phyloP scores from a whole-genome alignment of 2,888 invertebrate species.

The Nemotelus nigrinus region DNA sequence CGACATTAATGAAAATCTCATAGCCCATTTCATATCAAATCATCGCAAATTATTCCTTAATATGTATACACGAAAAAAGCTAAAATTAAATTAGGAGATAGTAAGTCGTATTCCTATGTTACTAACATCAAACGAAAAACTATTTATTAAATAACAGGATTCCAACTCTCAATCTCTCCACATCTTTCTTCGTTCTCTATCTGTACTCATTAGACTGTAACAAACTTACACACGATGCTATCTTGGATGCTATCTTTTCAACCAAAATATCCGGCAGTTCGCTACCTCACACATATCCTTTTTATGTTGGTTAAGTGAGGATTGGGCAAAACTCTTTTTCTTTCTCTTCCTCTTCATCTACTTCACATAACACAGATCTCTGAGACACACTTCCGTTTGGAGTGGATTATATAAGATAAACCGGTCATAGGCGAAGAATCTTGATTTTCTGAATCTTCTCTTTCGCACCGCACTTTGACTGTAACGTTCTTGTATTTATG shows the following conservation, averaged over 20 bases:
- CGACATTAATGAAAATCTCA: too few species aligned
- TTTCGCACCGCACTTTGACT: too few species aligned
- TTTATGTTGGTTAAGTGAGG: background rate
- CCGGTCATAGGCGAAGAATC: constrained; percentile 32
- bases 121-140: too few species aligned
- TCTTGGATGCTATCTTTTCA: constrained; percentile 5
- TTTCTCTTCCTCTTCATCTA: background rate
- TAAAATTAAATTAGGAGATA: too few species aligned
- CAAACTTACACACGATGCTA: constrained; percentile 13
- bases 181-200: too few species aligned
- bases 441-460: constrained; percentile 20
- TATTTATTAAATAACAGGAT: too few species aligned
- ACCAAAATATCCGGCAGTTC: constrained; percentile 10
- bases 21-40: too few species aligned
- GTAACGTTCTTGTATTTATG: background rate
- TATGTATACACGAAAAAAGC: too few species aligned
- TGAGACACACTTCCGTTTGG: constrained; percentile 26
- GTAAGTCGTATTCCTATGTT: too few species aligned
- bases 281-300: constrained; percentile 22
- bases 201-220: too few species aligned
- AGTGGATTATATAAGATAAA: constrained; percentile 37
- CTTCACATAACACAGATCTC: constrained; percentile 29
- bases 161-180: too few species aligned
- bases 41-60: too few species aligned
- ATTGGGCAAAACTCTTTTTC: background rate